phyloP scores from a whole-genome alignment of 1,140 invertebrate genomes.

The Coptotermes formosanus region DNA sequence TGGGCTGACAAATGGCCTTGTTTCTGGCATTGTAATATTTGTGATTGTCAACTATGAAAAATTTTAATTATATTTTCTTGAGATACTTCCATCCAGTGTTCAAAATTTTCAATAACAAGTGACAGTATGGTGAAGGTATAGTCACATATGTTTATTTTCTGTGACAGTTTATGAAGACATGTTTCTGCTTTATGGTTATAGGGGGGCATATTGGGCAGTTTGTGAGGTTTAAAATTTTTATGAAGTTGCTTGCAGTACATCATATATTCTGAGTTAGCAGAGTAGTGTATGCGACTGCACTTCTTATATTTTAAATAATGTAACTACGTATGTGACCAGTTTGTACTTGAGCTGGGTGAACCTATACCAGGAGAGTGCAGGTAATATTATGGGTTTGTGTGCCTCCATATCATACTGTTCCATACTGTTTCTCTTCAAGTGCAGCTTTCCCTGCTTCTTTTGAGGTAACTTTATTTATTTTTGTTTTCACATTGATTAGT shows the following conservation, averaged over 20 bases:
- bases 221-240: background rate
- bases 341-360: too few species aligned
- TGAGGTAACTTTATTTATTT: background rate
- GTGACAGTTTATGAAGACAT: background rate
- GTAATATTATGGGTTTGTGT: background rate
- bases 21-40: background rate
- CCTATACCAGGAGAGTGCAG: background rate
- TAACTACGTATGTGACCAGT: too few species aligned
- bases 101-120: background rate
- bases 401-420: background rate
- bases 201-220: background rate
- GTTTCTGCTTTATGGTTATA: background rate
- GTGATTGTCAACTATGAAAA: background rate
- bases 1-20: background rate
- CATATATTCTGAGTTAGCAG: background rate
- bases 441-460: background rate
- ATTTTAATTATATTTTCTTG: background rate
- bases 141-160: background rate
- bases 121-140: background rate
- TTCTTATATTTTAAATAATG: too few species aligned
- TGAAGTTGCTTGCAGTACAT: background rate
- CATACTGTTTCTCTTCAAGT: background rate
- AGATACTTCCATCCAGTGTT: slow-evolving; percentile 16
- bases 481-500: too few species aligned
- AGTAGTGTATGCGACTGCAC: too few species aligned